phyloP scores from a whole-genome alignment of 53 echinoderm and acorn worm genomes.

The Antedon mediterranea region DNA sequence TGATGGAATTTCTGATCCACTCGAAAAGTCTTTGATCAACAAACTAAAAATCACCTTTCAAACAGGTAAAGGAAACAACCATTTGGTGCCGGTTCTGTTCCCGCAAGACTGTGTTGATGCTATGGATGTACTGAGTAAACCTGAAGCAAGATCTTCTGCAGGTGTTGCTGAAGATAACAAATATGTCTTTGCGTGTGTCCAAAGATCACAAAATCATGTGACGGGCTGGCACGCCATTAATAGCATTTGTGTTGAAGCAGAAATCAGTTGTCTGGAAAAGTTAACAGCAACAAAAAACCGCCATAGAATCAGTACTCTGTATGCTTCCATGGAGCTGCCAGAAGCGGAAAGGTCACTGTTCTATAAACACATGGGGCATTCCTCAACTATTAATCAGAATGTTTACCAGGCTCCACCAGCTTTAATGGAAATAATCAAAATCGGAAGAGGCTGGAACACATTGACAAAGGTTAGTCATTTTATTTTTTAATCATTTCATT shows the following conservation, averaged over 20 bases:
- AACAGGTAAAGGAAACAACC: slow-evolving; percentile 38
- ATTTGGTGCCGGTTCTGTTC: slow-evolving; percentile 40
- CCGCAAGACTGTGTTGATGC: slow-evolving; percentile 32
- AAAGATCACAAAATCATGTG: slow-evolving; percentile 17
- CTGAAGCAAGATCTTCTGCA: slow-evolving; percentile 3
- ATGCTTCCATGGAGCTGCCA: slow-evolving; percentile 33
- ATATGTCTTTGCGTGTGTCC: slow-evolving; percentile 28
- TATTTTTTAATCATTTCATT: too few species aligned
- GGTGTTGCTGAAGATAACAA: slow-evolving; percentile 14
- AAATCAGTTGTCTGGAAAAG: neutral
- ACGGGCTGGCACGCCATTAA: slow-evolving; percentile 42
- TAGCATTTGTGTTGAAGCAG: slow-evolving; percentile 13
- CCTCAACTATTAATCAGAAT: slow-evolving; percentile 24
- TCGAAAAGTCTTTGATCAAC: slow-evolving; percentile 7
- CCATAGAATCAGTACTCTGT: slow-evolving; percentile 32
- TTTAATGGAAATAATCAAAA: too few species aligned
- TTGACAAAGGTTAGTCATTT: too few species aligned
- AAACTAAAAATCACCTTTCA: slow-evolving; percentile 50
- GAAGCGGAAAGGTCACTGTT: slow-evolving; percentile 16
- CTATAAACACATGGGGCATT: slow-evolving; percentile 51
- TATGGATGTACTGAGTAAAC: slow-evolving; percentile 11
- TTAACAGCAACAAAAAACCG: slow-evolving; percentile 36
- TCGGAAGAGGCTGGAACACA: too few species aligned
- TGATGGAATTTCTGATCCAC: slow-evolving; percentile 21
- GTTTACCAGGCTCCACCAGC: slow-evolving; percentile 77